Evolutionary conservation across 1,140 invertebrate species (phyloP).

Genomic region (Euwallacea fornicatus): DNA sequence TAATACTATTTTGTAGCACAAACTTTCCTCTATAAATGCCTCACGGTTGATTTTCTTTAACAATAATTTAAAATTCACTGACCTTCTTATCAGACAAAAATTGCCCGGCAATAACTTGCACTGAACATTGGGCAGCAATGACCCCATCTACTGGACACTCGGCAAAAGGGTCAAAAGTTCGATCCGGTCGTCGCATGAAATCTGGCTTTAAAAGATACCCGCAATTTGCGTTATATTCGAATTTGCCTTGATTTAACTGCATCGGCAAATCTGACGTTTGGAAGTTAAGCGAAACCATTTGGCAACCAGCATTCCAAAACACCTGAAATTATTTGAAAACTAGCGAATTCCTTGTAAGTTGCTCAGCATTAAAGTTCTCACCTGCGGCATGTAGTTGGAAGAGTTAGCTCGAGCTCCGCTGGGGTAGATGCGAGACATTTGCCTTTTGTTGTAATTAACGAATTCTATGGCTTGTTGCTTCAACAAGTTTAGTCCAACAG

Average conservation of each 20-base stretch:
- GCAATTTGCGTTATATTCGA: slow-evolving; percentile 96
- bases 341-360: not conserved
- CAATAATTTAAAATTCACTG: not conserved
- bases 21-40: no score
- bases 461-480: slow-evolving; percentile 97
- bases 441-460: slow-evolving; percentile 99
- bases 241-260: slow-evolving; percentile 99
- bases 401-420: slow-evolving; percentile 98
- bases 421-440: slow-evolving; percentile 98
- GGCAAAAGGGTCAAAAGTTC: slow-evolving; percentile 98
- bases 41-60: no score
- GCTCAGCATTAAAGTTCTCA: slow-evolving; percentile 52
- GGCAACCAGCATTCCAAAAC: slow-evolving; percentile 90
- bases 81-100: slow-evolving; percentile 98
- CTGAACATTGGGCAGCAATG: slow-evolving; percentile 97
- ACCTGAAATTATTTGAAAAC: slow-evolving; percentile 59
- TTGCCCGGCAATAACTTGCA: slow-evolving; percentile 98
- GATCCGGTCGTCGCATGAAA: slow-evolving; percentile 96
- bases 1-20: no score
- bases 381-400: slow-evolving; percentile 99
- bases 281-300: slow-evolving; percentile 99
- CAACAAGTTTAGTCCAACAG: slow-evolving; percentile 89
- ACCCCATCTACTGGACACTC: slow-evolving; percentile 99
- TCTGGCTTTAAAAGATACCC: slow-evolving; percentile 98
- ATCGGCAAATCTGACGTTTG: slow-evolving; percentile 99